phyloP scores from a whole-genome alignment of 2,888 invertebrate species.

The Microctonus aethiopoides region DNA sequence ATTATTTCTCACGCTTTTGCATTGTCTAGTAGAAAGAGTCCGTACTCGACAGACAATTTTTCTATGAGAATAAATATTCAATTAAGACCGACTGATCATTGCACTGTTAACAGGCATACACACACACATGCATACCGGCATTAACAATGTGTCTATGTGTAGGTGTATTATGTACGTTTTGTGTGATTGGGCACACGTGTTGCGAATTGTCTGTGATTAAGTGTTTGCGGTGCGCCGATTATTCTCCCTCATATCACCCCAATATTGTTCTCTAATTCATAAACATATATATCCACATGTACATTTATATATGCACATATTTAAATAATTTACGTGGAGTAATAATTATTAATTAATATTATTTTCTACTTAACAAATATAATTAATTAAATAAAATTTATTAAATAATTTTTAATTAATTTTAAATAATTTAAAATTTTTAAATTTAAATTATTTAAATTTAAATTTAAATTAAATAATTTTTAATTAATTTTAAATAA shows the following conservation, averaged over 20 bases:
- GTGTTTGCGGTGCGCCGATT: conserved; percentile 37
- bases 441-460: too few relatives aligned
- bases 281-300: background rate
- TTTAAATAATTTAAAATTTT: too few relatives aligned
- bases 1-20: conserved; percentile 21
- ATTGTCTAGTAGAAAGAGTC: background rate
- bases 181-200: conserved; percentile 34
- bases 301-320: background rate
- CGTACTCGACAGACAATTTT: background rate
- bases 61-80: conserved; percentile 9
- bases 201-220: conserved; percentile 39
- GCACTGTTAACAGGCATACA: background rate
- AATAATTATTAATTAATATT: too few relatives aligned
- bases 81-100: background rate
- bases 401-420: too few relatives aligned
- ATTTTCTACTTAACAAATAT: background rate
- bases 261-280: background rate
- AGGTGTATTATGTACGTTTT: conserved; percentile 5
- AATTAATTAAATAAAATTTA: too few relatives aligned
- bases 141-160: too few relatives aligned
- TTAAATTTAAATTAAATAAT: too few relatives aligned
- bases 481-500: too few relatives aligned
- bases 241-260: conserved; percentile 23
- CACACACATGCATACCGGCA: too few relatives aligned
- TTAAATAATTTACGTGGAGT: too few relatives aligned